Evolutionary conservation across 2,888 invertebrate genomes (phyloP).

Genomic region (Pachydiplax longipennis): DNA sequence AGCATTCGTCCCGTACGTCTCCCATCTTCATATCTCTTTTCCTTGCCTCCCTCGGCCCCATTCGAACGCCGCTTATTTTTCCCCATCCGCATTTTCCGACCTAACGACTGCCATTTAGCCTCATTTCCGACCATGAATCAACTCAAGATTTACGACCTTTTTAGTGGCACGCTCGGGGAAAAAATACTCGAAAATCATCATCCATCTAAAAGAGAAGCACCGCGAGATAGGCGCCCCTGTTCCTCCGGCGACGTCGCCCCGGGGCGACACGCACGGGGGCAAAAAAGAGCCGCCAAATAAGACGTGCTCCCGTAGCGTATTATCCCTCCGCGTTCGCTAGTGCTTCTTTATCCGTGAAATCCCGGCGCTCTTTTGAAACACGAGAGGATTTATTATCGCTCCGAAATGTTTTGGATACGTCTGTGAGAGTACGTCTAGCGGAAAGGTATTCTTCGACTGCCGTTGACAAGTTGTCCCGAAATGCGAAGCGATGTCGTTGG

Average conservation of each 20-base stretch:
- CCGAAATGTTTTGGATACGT: too few relatives aligned
- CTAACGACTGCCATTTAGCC: constrained; percentile 1
- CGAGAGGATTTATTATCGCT: too few relatives aligned
- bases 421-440: too few relatives aligned
- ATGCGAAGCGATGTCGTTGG: too few relatives aligned
- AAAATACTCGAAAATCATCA: background rate
- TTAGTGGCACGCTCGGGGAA: background rate
- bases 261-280: background rate
- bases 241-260: background rate
- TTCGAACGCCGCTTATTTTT: background rate
- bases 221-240: background rate
- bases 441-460: too few relatives aligned
- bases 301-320: too few relatives aligned
- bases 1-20: background rate
- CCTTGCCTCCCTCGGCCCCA: background rate
- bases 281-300: too few relatives aligned
- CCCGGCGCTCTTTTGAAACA: too few relatives aligned
- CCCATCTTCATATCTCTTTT: background rate
- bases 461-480: too few relatives aligned
- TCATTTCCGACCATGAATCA: constrained; percentile 1
- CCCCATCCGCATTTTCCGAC: background rate
- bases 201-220: background rate
- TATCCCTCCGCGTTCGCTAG: too few relatives aligned
- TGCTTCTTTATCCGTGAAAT: too few relatives aligned
- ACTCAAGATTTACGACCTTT: background rate